Base-by-base conservation (phyloP, 2,113 vertebrate genomes). In the Triplophysa tibetana region DNA sequence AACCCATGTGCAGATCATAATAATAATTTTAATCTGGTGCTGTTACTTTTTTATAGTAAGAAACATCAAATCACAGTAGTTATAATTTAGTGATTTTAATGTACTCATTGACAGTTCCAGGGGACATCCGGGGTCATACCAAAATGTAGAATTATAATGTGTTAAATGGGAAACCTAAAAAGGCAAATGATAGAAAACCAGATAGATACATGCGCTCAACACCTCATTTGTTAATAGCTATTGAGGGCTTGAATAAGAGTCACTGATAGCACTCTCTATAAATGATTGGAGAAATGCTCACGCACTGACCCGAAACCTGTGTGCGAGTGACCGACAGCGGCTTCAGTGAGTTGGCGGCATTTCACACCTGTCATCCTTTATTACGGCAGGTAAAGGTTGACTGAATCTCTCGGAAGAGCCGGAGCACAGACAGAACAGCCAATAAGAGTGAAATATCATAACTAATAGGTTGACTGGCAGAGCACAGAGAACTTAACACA, bases 341-440 rank as follows among this genome's bases (percentile, higher is more conserved):
- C 70, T 66, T 74, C 72, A 8, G 73, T 77, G 61, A 66, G 48
- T 80, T 52, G 66, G 73, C 64, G 54, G 48, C 38, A 75, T 79
- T 84, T 75, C 76, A 82, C 80, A 79, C 76, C 80, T 76, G 80
- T 81, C 70, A 81, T 29, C 66, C 67, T 60, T 56, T 60, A 81
- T 83, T 52, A 72, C 21, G 73, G 68, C 63, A 8, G 65, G 60
- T 75, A 81, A 54, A 52, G 54, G 54, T 65, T 65, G 74, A 76
- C 33, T 58, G 61, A 63, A 64, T 10, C 19, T 3, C 81, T 61
- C 8, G 10, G 12, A 43, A 48, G 41, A 82, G 50, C 63, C 19
- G 9, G n/a, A 41, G 41, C 62, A 1, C 26, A 23, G 11, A 3
- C 43, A 33, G 33, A 52, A 62, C 61, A 21, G 14, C 60, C 75